A percentile compares a stretch with the other conserved stretches of the same genome.
phyloP scores from a whole-genome alignment of 1,140 invertebrate species.

The Drosophila tani region DNA sequence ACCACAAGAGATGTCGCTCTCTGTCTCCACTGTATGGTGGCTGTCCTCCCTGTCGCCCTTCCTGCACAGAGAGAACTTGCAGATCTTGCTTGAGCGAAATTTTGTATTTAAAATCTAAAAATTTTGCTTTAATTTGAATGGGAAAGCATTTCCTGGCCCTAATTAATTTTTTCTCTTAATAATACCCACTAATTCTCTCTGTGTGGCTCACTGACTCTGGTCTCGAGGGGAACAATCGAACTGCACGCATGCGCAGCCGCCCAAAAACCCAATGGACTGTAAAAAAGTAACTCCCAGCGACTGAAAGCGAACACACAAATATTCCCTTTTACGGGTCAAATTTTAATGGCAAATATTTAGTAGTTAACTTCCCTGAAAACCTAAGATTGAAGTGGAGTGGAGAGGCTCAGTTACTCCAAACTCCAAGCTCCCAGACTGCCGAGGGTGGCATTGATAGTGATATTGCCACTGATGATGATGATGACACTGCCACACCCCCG shows the following conservation, averaged over 20 bases:
- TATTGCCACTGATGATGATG: conserved; percentile 26
- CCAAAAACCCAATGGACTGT: conserved; percentile 71
- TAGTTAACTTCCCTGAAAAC: conserved; percentile 12
- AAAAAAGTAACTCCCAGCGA: conserved; percentile 45
- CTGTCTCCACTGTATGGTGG: conserved; percentile 23
- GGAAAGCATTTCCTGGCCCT: no score
- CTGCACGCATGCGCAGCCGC: conserved; percentile 43
- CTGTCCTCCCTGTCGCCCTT: background rate
- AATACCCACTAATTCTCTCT: background rate
- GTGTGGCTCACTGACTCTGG: background rate
- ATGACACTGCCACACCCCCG: conserved; percentile 54
- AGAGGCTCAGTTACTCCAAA: background rate
- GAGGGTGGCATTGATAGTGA: conserved; percentile 22
- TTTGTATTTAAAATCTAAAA: background rate
- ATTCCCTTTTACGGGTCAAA: conserved; percentile 67
- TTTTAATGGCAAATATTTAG: conserved; percentile 53
- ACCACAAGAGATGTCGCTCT: conserved; percentile 43
- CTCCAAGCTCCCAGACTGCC: background rate
- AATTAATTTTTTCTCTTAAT: background rate
- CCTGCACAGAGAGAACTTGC: background rate
- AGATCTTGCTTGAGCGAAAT: background rate
- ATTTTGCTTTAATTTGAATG: background rate
- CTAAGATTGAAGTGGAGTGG: background rate
- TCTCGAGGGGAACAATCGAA: conserved; percentile 1
- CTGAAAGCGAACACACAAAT: background rate